Base-by-base conservation (phyloP, 2,797 vertebrate species). In the Hypotaenidia philippensis region DNA sequence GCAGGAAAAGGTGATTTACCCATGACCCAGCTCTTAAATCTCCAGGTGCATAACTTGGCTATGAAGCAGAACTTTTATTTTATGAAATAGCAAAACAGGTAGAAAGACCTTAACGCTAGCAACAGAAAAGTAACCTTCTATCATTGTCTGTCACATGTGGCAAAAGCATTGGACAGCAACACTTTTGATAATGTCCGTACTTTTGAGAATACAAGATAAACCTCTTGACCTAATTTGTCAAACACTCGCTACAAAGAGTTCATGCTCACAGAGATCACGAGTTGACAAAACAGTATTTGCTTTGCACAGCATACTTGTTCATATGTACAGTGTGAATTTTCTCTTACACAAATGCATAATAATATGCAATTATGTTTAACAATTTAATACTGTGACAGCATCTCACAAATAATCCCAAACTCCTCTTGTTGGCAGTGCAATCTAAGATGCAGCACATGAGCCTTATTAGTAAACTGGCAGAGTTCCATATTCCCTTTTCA, bases 181-280 rank as follows among this genome's bases (percentile, higher is more conserved):
- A 41, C 2, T 32, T 76, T 56, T 31, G 49, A 65, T 11, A 31
- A 74, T 5, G 3, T 26, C 65, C 29, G 27, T 69, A 6, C 61
- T 70, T 92, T 65, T 3, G 18, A 49, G 25, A 71, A 65, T 14
- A 32, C 10, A 55, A 45, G 13, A 32, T 38, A 13, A 83, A 59
- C 7, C 7, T 59, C 55, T 29, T 59, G 53, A 56, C 6, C 18
- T 19, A 8, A 23, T 49, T 5, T 70, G 11, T 66, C 38, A 50
- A 61, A 47, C 26, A 26, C 14, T 72, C 10, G 18, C 8, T 50
- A 47, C 23, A 57, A 53, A 61, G 8, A 59, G 6, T 5, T 78
- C 18, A 19, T 25, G 19, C 11, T 49, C 49, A 50, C 29, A 56
- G 11, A 64, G 27, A 27, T 21, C 4, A 8, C 0, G 0, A 45